Evolutionary conservation across 2,113 vertebrate genomes (phyloP).

Genomic region (Eupsittula cactorum): DNA sequence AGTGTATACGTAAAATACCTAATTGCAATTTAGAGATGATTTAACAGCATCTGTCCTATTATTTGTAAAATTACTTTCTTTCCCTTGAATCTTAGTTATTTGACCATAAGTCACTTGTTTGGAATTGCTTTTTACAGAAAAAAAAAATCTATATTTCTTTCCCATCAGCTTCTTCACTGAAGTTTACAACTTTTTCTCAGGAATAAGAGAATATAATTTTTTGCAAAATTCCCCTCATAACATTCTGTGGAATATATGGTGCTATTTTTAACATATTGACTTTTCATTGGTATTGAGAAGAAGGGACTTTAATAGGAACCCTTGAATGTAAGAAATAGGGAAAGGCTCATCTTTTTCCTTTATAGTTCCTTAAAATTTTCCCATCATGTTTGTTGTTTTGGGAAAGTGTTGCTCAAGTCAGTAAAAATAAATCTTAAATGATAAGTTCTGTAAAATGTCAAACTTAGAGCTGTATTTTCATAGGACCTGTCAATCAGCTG

Average conservation of each 20-base stretch:
- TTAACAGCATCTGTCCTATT: constrained; percentile 43
- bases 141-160: background rate
- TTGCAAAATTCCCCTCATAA: background rate
- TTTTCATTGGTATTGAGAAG: background rate
- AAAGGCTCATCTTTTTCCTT: background rate
- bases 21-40: constrained; percentile 61
- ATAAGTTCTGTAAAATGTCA: background rate
- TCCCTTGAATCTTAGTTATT: constrained; percentile 51
- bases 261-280: background rate
- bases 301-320: background rate
- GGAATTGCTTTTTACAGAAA: constrained; percentile 42
- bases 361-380: background rate
- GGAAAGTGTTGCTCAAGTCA: background rate
- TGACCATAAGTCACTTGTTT: constrained; percentile 30
- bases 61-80: constrained; percentile 43
- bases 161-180: background rate
- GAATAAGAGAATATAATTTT: background rate
- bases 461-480: background rate
- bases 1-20: constrained; percentile 29
- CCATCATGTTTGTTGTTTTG: background rate
- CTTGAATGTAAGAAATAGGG: background rate
- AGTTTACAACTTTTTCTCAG: background rate
- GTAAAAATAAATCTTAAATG: background rate
- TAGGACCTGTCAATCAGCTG: background rate
- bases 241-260: background rate